Evolutionary conservation across 1,140 invertebrate species (phyloP), one percentile per base, ranked within the genome.

Genomic region (Zaprionus nigranus): DNA sequence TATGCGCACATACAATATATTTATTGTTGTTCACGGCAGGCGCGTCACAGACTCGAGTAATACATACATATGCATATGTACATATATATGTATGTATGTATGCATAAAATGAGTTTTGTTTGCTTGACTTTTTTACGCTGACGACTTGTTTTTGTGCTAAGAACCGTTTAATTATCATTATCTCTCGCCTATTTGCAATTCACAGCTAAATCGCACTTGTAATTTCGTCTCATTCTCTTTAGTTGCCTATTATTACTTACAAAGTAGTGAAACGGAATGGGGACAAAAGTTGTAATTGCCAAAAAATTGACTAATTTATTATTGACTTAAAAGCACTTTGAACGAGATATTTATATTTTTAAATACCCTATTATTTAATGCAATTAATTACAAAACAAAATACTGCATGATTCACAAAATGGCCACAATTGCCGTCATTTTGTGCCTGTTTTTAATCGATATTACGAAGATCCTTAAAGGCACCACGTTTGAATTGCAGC

Each of bases 141-240:
- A 81, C 73, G 73, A 75, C 54, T 78, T 78, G 53, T 82, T 78
- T 75, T 82, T 59, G 17, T 73, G 63, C 75, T 82, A 57, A 62
- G 49, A 75, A 75, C 49, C 64, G 54, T 73, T 68, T 67, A 83
- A 83, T 83, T 83, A 76, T 59, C 56, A 85, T 82, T 85, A 85
- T 85, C 75, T 85, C 75, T 67, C 57, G 34, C 36, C 36, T 65
- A 46, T 74, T 63, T 70, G 36, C 24, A 34, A 30, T 68, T 38
- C 22, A 46, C 60, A 66, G 74, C 75, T 70, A 75, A 79, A 75
- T 83, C 61, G 68, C 76, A 56, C 53, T 28, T 46, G 53, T n/a
- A 5, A 22, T 40, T 26, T 56, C 24, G 24, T 28, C 56, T 38
- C 9, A 30, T 26, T 62, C 26, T 28, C 43, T 62, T 51, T 24